Evolutionary conservation across 1,140 invertebrate species (phyloP), one percentile per base, ranked within the genome.

Genomic region (Daktulosphaira vitifoliae): DNA sequence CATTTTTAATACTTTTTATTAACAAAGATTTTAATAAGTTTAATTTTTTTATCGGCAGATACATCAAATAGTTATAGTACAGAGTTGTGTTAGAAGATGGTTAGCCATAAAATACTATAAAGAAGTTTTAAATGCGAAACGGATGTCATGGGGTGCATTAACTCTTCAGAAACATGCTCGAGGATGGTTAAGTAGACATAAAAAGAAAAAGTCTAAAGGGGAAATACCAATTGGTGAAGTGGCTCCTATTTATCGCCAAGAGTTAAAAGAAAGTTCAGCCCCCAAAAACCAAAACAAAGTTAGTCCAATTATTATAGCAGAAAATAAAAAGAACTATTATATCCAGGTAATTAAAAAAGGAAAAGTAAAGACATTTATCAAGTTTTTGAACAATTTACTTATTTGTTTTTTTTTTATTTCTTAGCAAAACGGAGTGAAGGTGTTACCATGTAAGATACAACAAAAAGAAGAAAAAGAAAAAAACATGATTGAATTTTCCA

Each of bases 21-120:
- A 2, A 39, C 4, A 16, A 11, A 33, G 23, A 1, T 9, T 7
- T 67, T 15, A 16, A 46, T 46, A 66, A 50, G 38, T 66, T 66
- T 68, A 42, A 5, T 18, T 25, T 29, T 49, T 66, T n/a, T 66
- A 37, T 65, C 44, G 75, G 44, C 77, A 86, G 78, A 75, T 85
- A 66, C 78, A 80, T 50, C 86, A 84, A 70, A 82, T 90, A 22
- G 77, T 88, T 1, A 73, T 84, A 66, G 81, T 88, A 0, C 88
- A 90, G 75, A 78, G 86, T 0, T 83, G 80, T 67, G 78, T 85
- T 0, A 77, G 89, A 22, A 78, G 84, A 64, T 90, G 86, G 84
- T 70, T 89, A 6, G 86, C 85, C 0, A 48, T 62, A 25, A 62
- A 62, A 5, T 79, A 44, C 44, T 56, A 62, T 6, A 68, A 50